These are phyloP conservation scores for Cololabis saira DNA, from an alignment of 2,113 vertebrate species.

Conservation along the genomic window DNA sequence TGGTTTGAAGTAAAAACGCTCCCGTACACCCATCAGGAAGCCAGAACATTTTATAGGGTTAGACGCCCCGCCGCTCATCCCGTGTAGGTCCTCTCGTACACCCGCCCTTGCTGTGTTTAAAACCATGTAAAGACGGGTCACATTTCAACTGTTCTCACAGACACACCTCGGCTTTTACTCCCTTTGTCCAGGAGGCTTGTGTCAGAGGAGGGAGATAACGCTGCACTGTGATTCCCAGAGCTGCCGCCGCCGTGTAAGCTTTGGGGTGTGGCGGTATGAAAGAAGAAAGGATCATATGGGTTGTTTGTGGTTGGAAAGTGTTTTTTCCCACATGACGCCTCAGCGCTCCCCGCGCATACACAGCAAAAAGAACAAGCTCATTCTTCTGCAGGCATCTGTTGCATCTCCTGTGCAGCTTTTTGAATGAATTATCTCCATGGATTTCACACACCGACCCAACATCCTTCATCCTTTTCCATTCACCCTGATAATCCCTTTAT, in stretches of 20 bases:
- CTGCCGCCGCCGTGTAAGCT: constrained; percentile 2
- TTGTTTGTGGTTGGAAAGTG: neutral
- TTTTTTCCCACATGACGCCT: neutral
- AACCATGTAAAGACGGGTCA: constrained; percentile 52
- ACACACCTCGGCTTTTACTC: constrained; percentile 26
- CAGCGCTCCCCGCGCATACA: neutral
- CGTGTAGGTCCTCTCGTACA: constrained; percentile 48
- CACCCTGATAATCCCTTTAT: constrained; percentile 72
- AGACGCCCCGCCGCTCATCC: constrained; percentile 22
- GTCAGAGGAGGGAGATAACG: constrained; percentile 51
- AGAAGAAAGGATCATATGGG: neutral
- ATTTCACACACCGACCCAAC: constrained; percentile 16
- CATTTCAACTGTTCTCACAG: constrained; percentile 44
- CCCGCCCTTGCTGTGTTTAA: constrained; percentile 44
- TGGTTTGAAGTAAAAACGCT: constrained; percentile 20
- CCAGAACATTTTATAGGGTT: neutral
- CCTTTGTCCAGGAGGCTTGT: constrained; percentile 50
- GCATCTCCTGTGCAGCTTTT: constrained; percentile 65
- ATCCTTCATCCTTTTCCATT: constrained; percentile 51
- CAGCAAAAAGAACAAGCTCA: neutral
- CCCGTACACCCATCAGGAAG: constrained; percentile 8
- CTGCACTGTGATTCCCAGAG: constrained; percentile 15
- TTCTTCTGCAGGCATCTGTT: constrained; percentile 56
- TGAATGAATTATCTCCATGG: constrained; percentile 44
- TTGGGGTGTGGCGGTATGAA: constrained; percentile 25